Percentiles rank a stretch among this genome's conserved stretches.
Evolutionary conservation across 2,888 invertebrate genomes (phyloP).

Genomic region (Glaucopsyche alexis): DNA sequence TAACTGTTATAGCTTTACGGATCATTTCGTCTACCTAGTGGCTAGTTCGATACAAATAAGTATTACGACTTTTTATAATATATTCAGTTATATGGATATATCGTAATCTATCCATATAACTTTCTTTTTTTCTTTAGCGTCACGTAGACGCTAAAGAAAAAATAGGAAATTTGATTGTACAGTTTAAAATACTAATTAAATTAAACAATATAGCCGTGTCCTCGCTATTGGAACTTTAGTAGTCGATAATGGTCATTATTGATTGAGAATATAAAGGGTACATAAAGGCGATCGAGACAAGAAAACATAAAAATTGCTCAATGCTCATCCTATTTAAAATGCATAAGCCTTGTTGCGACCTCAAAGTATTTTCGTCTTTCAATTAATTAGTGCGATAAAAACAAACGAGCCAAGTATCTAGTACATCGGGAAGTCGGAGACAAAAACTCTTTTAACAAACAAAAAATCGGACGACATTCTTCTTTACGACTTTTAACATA

Average conservation of each 20-base stretch:
- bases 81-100: neutral
- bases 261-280: neutral
- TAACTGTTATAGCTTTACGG: neutral
- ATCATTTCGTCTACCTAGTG: neutral
- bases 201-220: no score
- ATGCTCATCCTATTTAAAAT: constrained; percentile 11
- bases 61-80: neutral
- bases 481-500: constrained; percentile 73
- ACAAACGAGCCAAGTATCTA: constrained; percentile 23
- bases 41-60: neutral
- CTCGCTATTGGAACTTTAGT: no score
- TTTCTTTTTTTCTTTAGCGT: no score
- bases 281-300: neutral
- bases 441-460: constrained; percentile 23
- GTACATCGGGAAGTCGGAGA: constrained; percentile 26
- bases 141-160: no score
- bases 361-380: constrained; percentile 4
- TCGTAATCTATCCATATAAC: no score
- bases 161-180: no score
- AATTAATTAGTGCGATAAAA: constrained; percentile 21
- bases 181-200: no score
- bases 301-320: neutral
- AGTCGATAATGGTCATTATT: neutral
- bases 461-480: constrained; percentile 69
- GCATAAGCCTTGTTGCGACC: constrained; percentile 12